Evolutionary conservation across 2,113 vertebrate genomes (phyloP).

Genomic region (Alethe castanea): DNA sequence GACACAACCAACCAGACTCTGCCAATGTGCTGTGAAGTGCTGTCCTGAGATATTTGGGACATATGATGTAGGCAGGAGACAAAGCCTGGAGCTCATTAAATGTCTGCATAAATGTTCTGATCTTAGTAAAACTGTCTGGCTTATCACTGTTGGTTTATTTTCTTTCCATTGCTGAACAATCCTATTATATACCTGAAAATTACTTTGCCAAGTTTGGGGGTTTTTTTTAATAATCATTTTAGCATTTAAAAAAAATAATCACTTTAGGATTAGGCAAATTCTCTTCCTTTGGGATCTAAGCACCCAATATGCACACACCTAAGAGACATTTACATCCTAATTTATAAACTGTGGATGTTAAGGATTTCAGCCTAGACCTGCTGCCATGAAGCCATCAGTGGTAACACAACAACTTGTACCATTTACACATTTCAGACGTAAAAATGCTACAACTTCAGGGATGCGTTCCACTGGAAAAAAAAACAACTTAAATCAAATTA

Average conservation of each 20-base stretch:
- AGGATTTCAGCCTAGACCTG: background rate
- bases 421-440: background rate
- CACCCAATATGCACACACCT: background rate
- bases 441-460: background rate
- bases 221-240: fast-evolving
- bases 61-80: background rate
- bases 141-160: background rate
- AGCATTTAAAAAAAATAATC: background rate
- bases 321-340: background rate
- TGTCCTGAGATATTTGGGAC: background rate
- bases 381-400: background rate
- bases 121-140: background rate
- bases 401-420: background rate
- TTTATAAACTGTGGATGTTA: background rate
- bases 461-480: background rate
- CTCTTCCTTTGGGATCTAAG: background rate
- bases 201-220: background rate
- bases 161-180: background rate
- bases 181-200: background rate
- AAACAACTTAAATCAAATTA: background rate
- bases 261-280: background rate
- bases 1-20: background rate
- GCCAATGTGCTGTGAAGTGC: fast-evolving
- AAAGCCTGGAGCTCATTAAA: background rate
- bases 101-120: background rate